phyloP scores from a whole-genome alignment of 2,113 vertebrate species.

The Cavia porcellus region DNA sequence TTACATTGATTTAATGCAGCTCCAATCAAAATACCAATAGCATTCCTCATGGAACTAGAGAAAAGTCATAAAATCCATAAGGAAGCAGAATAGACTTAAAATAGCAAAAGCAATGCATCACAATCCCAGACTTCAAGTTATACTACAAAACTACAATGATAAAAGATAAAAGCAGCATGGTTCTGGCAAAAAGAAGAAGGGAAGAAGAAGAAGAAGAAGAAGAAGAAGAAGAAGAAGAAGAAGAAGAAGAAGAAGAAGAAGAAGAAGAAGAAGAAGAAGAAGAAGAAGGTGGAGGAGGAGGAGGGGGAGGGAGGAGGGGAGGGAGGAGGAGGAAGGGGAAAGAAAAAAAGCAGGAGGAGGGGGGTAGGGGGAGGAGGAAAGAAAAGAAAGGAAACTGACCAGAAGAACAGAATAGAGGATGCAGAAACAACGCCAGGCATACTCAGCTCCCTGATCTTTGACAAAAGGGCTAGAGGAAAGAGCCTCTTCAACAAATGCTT shows the following conservation, averaged over 20 bases:
- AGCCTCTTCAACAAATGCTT: neutral
- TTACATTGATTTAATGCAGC: neutral
- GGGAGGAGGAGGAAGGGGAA: no score
- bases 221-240: no score
- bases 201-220: no score
- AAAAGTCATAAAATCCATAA: neutral
- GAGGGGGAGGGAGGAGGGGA: no score
- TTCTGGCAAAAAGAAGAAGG: neutral
- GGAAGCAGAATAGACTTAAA: neutral
- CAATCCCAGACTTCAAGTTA: neutral
- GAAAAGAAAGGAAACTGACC: neutral
- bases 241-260: no score
- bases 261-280: no score
- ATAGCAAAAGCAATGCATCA: neutral
- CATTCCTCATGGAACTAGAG: neutral
- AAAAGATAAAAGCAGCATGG: neutral
- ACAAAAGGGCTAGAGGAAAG: neutral
- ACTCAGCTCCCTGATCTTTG: neutral
- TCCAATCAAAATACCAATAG: neutral
- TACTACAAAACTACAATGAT: neutral
- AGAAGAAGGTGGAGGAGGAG: no score
- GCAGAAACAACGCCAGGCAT: neutral
- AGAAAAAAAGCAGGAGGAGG: no score
- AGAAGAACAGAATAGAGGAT: neutral
- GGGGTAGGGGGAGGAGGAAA: no score